These are phyloP conservation scores for Sesia bembeciformis DNA, from an alignment of 2,888 invertebrate genomes.

Conservation along the genomic window DNA sequence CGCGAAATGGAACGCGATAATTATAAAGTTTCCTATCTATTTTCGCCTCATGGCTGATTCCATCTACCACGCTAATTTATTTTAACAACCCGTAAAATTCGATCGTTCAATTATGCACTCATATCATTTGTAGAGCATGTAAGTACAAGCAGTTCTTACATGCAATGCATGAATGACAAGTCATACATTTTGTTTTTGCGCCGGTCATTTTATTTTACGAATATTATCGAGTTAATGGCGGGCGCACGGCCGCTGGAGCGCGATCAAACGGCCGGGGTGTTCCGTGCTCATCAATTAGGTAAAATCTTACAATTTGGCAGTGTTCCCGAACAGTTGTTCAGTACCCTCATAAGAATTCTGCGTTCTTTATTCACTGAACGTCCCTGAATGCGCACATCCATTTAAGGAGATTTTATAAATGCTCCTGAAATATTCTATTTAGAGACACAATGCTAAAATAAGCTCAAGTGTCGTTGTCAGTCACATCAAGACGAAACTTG, in stretches of 20 bases:
- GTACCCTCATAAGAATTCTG: conserved; percentile 23
- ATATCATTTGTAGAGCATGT: neutral
- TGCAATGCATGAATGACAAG: conserved; percentile 11
- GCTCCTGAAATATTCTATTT: neutral
- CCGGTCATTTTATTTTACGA: conserved; percentile 17
- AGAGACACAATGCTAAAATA: neutral
- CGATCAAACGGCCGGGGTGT: conserved; percentile 55
- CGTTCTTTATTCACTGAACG: conserved; percentile 37
- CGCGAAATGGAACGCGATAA: neutral
- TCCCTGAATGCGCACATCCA: conserved; percentile 26
- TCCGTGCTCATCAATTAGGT: conserved; percentile 60
- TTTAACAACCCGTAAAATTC: neutral
- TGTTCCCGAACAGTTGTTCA: conserved; percentile 56
- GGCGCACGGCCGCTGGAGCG: conserved; percentile 31
- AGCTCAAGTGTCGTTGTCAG: neutral
- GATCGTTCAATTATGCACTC: neutral
- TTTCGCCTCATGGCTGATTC: neutral
- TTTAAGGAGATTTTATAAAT: conserved; percentile 35
- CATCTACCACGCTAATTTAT: neutral
- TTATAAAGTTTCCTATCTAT: neutral
- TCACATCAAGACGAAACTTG: neutral
- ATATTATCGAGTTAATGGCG: conserved; percentile 29
- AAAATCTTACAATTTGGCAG: conserved; percentile 62
- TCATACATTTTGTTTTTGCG: conserved; percentile 20
- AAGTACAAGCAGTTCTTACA: neutral